Base-by-base conservation (phyloP, 2,797 vertebrate genomes). In the Orientallactaga sibirica region DNA sequence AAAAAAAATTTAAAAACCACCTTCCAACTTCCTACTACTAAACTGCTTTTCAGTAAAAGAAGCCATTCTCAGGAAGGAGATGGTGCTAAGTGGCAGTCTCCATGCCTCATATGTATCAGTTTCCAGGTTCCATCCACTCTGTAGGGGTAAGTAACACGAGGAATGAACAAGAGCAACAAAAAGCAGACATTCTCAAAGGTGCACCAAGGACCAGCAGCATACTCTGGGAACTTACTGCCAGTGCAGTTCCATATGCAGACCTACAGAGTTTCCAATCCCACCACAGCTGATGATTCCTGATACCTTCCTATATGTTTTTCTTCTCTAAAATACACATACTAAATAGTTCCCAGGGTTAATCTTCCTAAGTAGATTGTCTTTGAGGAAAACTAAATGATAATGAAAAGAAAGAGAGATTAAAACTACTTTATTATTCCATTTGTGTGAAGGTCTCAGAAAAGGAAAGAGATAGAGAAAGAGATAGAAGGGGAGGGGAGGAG, bases 341-440 rank as follows among this genome's bases (percentile, higher is more conserved):
- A 64, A 77, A 7, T 3, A 33, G 22, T 84, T 89, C 0, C 14
- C 15, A 48, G 18, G 14, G 5, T 66, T 84, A 88, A n/a, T 27
- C 11, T 68, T 75, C 62, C 77, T 14, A 33, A 27, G 4, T 43
- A 79, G 83, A 67, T 52, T 73, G 11, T 71, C 48, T 93, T 78
- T n/a, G 5, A 29, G 19, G 33, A 82, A 85, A 86, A 80, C 89
- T 70, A 94, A 64, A 24, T 64, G 24, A 64, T 25, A 64, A 24
- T 64, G 62, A 64, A 81, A 94, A 96, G 20, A 85, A 86, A 78
- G 27, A 29, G 75, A 70, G 76, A 5, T 25, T 58, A 79, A 79
- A 27, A 0, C 9, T 1, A 41, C 4, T 75, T 81, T 20, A 68
- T 55, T 25, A 66, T 88, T 83, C 74, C 1, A 52, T 77, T 68